Conservation (phyloP, 2,888 invertebrate genomes). For the Philereme vetulata region DNA sequence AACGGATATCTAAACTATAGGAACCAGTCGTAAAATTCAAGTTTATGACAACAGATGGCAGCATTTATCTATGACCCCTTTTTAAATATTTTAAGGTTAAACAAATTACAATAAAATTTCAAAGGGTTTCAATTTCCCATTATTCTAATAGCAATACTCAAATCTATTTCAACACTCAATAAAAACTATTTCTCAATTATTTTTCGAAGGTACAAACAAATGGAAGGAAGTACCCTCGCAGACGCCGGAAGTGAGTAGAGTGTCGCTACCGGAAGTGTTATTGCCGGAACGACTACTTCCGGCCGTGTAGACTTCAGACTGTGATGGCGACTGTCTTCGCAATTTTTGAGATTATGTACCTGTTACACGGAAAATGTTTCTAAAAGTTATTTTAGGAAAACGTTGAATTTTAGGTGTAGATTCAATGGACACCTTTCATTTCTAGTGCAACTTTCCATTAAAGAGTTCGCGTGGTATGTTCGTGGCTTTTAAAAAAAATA, state of each 20-base stretch:
- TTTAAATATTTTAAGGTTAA: constrained; percentile 1
- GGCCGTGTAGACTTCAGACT: constrained; percentile 72
- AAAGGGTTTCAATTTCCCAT: constrained; percentile 10
- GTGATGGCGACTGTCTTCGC: constrained; percentile 59
- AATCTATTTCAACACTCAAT: constrained; percentile 23
- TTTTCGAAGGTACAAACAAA: constrained; percentile 79
- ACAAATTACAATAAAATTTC: constrained; percentile 15
- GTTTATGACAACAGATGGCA: constrained; percentile 17
- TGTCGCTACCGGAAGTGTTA: constrained; percentile 81
- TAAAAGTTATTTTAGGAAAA: constrained; percentile 13
- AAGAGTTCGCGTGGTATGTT: no score
- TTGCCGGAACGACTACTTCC: constrained; percentile 81
- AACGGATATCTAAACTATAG: constrained; percentile 18
- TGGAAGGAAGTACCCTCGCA: constrained; percentile 73
- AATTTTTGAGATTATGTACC: constrained; percentile 51
- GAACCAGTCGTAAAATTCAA: constrained; percentile 12
- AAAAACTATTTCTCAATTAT: constrained; percentile 52
- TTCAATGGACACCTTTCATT: no score
- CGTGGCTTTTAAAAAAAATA: no score
- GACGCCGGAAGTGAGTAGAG: constrained; percentile 76
- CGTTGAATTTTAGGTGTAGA: background rate
- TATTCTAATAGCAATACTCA: background rate
- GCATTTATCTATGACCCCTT: constrained; percentile 1
- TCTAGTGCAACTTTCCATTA: no score
- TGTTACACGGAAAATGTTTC: constrained; percentile 33